Percentiles rank a stretch among this genome's conserved stretches.
These are phyloP conservation scores for Lophura nycthemera DNA, from an alignment of 2,113 vertebrate species.

Conservation along the genomic window DNA sequence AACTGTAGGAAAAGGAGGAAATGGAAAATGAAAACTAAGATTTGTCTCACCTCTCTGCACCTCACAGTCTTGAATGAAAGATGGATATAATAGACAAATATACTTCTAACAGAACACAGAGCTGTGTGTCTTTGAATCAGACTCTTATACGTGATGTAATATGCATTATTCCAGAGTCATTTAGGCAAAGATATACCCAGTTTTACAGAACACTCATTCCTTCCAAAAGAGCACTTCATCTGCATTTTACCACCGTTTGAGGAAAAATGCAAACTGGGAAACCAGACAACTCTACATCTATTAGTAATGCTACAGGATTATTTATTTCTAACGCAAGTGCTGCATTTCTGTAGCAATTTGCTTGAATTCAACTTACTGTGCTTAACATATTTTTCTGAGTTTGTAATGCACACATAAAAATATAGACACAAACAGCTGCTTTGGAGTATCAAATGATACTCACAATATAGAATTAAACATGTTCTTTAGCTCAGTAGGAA, in stretches of 20 bases:
- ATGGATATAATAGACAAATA: background rate
- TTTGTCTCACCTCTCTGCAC: background rate
- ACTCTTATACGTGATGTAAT: background rate
- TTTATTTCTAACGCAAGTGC: conserved; percentile 45
- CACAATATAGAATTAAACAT: background rate
- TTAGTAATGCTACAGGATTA: conserved; percentile 45
- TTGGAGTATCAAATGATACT: background rate
- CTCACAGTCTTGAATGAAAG: background rate
- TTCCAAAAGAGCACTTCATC: background rate
- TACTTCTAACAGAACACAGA: background rate
- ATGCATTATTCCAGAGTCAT: background rate
- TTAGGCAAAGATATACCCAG: background rate
- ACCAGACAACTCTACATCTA: conserved; percentile 24
- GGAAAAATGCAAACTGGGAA: conserved; percentile 3
- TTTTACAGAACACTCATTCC: background rate
- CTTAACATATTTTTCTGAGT: background rate
- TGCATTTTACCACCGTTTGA: conserved; percentile 1
- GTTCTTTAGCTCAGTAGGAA: background rate
- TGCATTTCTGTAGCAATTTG: background rate
- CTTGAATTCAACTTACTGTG: background rate
- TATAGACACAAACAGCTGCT: background rate
- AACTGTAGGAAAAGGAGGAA: background rate
- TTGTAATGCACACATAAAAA: background rate
- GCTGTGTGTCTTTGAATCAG: background rate
- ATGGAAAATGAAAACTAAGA: background rate